phyloP scores from a whole-genome alignment of 2,888 invertebrate genomes.

The Melinaea menophilus region DNA sequence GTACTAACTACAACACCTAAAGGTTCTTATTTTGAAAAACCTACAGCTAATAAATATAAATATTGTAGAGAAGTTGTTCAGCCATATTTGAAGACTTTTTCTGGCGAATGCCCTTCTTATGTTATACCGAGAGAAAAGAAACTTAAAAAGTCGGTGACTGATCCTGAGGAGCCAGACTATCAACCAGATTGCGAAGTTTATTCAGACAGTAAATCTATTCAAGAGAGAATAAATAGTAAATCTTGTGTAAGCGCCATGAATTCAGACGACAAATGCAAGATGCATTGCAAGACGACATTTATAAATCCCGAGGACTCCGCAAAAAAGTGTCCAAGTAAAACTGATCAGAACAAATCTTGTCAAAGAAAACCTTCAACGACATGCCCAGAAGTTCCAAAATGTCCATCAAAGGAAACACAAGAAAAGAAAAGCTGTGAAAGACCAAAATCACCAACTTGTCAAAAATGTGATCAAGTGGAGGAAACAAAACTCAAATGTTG shows the following conservation, averaged over 20 bases:
- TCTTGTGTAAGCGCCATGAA: neutral
- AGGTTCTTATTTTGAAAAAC: slow-evolving; percentile 13
- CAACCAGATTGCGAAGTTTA: slow-evolving; percentile 8
- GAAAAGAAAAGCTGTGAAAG: slow-evolving; percentile 11
- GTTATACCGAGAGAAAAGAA: slow-evolving; percentile 6
- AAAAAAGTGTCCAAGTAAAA: slow-evolving; percentile 3
- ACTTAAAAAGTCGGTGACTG: slow-evolving; percentile 4
- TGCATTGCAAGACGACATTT: slow-evolving; percentile 6
- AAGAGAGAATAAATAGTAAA: neutral
- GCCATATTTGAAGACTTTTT: slow-evolving; percentile 41
- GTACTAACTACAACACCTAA: slow-evolving; percentile 23
- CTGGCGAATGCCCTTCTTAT: slow-evolving; percentile 34
- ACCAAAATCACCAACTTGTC: slow-evolving; percentile 13
- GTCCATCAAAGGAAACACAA: too few relatives aligned
- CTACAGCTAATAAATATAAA: slow-evolving; percentile 33
- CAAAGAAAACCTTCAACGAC: too few relatives aligned
- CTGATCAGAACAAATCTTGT: too few relatives aligned
- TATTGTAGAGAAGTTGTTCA: slow-evolving; percentile 50
- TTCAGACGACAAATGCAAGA: neutral
- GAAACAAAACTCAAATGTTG: slow-evolving; percentile 21
- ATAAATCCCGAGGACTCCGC: neutral
- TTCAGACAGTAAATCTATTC: neutral
- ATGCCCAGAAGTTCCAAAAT: too few relatives aligned
- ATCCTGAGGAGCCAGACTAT: neutral
- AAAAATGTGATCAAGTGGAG: slow-evolving; percentile 11